These are phyloP conservation scores for Coreoperca whiteheadi DNA, from an alignment of 2,113 vertebrate species.

Conservation along the genomic window DNA sequence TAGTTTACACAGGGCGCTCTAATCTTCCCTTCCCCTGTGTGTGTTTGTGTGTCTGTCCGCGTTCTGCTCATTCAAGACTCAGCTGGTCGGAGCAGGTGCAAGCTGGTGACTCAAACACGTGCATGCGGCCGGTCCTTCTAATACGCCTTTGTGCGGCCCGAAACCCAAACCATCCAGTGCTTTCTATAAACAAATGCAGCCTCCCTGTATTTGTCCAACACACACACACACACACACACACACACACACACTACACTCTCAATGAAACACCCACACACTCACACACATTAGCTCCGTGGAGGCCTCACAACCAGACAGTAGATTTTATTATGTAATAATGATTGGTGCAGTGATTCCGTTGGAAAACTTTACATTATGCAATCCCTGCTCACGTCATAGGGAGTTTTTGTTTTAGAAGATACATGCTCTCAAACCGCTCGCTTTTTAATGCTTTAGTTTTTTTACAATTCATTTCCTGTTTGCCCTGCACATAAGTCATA, in stretches of 20 bases:
- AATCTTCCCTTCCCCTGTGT: conserved; percentile 63
- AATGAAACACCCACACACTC: conserved; percentile 36
- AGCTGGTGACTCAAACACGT: conserved; percentile 74
- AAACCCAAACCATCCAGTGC: conserved; percentile 44
- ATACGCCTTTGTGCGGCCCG: conserved; percentile 68
- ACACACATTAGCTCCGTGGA: conserved; percentile 32
- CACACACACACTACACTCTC: conserved; percentile 27
- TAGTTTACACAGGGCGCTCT: conserved; percentile 74
- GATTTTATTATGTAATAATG: conserved; percentile 57
- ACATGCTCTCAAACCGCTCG: neutral
- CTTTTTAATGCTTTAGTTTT: neutral
- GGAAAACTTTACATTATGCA: conserved; percentile 50
- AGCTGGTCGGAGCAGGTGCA: conserved; percentile 81
- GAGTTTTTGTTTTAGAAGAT: neutral
- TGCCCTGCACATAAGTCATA: neutral
- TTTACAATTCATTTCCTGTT: neutral
- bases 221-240: conserved; percentile 22
- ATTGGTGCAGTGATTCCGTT: conserved; percentile 28
- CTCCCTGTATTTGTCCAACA: conserved; percentile 14
- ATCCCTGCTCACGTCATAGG: conserved; percentile 11
- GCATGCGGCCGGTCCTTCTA: conserved; percentile 54
- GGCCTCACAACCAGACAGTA: conserved; percentile 41
- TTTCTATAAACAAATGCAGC: conserved; percentile 60
- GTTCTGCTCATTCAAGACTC: conserved; percentile 77
- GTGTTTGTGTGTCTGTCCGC: conserved; percentile 50